A percentile compares a stretch with the other conserved stretches of the same genome.
These are phyloP conservation scores for Ceratina australensis DNA, from an alignment of 1,140 invertebrate species.

Conservation along the genomic window DNA sequence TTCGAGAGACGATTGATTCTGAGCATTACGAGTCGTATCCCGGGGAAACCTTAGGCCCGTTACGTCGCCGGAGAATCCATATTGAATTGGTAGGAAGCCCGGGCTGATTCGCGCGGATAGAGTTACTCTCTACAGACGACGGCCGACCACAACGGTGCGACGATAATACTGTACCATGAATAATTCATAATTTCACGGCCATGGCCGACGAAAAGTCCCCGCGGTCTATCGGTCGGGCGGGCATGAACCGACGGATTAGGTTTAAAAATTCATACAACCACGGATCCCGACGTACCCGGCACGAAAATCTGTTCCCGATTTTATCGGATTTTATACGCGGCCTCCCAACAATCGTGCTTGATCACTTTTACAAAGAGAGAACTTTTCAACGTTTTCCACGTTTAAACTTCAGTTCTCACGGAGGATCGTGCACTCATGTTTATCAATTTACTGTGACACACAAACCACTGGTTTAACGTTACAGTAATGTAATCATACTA, in stretches of 20 bases:
- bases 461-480: too few relatives aligned
- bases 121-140: constrained; percentile 55
- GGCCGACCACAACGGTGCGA: constrained; percentile 60
- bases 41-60: constrained; percentile 52
- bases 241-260: constrained; percentile 26
- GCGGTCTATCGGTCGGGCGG: background rate
- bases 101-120: constrained; percentile 49
- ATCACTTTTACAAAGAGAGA: background rate
- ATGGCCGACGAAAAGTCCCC: constrained; percentile 40
- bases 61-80: constrained; percentile 62
- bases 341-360: background rate
- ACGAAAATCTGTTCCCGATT: constrained; percentile 42
- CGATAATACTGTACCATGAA: constrained; percentile 70
- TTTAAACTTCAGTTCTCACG: too few relatives aligned
- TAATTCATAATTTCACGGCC: constrained; percentile 68
- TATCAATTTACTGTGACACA: too few relatives aligned
- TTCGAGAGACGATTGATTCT: background rate
- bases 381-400: background rate
- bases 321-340: background rate
- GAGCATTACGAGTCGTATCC: constrained; percentile 5
- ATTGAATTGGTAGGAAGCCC: constrained; percentile 69
- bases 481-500: too few relatives aligned
- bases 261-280: constrained; percentile 61
- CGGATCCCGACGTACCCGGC: background rate
- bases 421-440: too few relatives aligned